These are phyloP conservation scores for Crotalus tigris DNA, from an alignment of 2,113 vertebrate genomes.

Conservation along the genomic window DNA sequence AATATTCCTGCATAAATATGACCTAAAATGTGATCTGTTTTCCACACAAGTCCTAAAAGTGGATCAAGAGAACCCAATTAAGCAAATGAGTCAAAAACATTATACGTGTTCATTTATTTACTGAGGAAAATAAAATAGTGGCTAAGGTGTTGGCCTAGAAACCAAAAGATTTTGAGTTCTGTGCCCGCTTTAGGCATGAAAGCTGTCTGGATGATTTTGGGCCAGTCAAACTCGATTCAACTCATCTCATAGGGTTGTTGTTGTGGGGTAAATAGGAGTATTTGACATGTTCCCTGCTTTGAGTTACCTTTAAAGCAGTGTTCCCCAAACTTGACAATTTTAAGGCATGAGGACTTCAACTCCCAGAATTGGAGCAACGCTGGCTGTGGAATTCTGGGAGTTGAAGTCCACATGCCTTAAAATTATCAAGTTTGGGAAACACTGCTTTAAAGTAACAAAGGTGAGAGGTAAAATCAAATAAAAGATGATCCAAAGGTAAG, in stretches of 20 bases:
- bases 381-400: no score
- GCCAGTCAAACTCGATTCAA: not conserved
- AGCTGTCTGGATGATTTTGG: not conserved
- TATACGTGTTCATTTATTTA: not conserved
- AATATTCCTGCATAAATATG: not conserved
- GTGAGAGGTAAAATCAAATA: not conserved
- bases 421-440: no score
- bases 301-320: not conserved
- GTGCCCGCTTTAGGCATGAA: not conserved
- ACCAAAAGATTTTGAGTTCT: not conserved
- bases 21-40: not conserved
- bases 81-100: not conserved
- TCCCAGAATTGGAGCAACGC: no score
- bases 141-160: not conserved
- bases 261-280: not conserved
- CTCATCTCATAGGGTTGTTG: not conserved
- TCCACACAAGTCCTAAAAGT: not conserved
- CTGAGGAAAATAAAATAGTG: not conserved
- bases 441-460: not conserved
- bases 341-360: no score
- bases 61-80: not conserved
- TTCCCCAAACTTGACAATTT: no score
- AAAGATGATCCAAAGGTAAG: not conserved
- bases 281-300: not conserved
- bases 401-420: no score